Base-by-base conservation (phyloP, 37 sponge, comb jelly and placozoan genomes). In the Axinella damicornis region DNA sequence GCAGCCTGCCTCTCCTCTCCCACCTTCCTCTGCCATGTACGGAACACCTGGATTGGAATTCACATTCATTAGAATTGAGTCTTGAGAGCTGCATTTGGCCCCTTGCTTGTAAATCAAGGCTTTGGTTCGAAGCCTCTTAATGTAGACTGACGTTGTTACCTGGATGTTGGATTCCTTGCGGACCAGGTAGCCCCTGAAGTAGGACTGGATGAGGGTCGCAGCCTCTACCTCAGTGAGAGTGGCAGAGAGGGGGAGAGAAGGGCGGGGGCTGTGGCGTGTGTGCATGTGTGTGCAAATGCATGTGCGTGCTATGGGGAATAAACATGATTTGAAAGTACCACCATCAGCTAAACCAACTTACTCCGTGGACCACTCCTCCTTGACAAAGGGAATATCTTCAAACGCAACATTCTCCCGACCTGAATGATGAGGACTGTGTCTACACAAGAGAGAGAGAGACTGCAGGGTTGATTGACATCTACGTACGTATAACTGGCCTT, bases 161-260 rank as follows among this genome's bases (percentile, higher is more conserved):
- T 22, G 62, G 46, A 46, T 46, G 46, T 4, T 46, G 46, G 46
- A 46, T 46, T 46, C 46, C 46, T 9, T 46, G 46, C 46, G 46
- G 9, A 46, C 46, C 46, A 46, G 12, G 28, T n/a, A 62, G 64
- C 27, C 95, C 65, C 95, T 88, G 81, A 82, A 87, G 40, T 73
- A 75, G 13, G 97, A 73, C 77, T 97, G 97, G 21, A 97, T 91
- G 37, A 94, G 81, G 20, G 58, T 86, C 59, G 90, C 92, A 36
- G 97, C 97, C 53, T 97, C 93, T 17, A 73, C 83, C 63, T 97
- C 92, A 53, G 90, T 94, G n/a, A 97, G 85, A 25, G 91, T 76
- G 33, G 95, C 87, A 31, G 95, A 93, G 0, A 91, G 88, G 40
- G 97, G 97, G 0, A 93, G 85, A 53, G 92, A 85, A 22, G 92